phyloP scores from a whole-genome alignment of 2,797 vertebrate genomes.

The Sebastes hubbsi region DNA sequence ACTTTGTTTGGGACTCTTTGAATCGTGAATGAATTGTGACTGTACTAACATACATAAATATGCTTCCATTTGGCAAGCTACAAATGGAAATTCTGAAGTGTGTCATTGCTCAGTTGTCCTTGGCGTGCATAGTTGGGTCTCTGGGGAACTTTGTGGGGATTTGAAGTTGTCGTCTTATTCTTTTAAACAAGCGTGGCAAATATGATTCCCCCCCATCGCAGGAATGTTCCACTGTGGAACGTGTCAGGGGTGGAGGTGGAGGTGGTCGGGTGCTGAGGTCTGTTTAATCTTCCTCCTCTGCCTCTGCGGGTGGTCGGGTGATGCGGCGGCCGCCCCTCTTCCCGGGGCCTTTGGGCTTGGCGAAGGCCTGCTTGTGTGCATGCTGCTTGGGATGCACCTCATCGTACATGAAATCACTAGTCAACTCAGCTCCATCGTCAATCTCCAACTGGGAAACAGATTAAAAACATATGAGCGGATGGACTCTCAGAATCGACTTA shows the following conservation, averaged over 20 bases:
- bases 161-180: constrained; percentile 55
- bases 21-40: constrained; percentile 43
- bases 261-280: constrained; percentile 57
- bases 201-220: constrained; percentile 47
- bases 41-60: constrained; percentile 59
- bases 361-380: constrained; percentile 94
- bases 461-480: background rate
- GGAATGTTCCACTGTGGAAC: constrained; percentile 77
- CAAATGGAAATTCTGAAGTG: constrained; percentile 72
- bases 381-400: constrained; percentile 98
- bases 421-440: constrained; percentile 93
- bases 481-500: background rate
- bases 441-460: constrained; percentile 89
- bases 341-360: constrained; percentile 95
- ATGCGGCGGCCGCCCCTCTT: constrained; percentile 93
- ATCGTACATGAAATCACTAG: constrained; percentile 94
- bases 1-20: constrained; percentile 37
- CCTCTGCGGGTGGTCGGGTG: constrained; percentile 88
- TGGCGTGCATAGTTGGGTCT: constrained; percentile 84
- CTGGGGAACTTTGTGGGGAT: constrained; percentile 59
- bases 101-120: constrained; percentile 79
- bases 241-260: constrained; percentile 37
- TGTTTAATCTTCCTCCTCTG: constrained; percentile 88
- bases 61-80: constrained; percentile 75
- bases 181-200: constrained; percentile 65